Base-by-base conservation (phyloP, 1,140 invertebrate species). In the Anastrepha ludens region DNA sequence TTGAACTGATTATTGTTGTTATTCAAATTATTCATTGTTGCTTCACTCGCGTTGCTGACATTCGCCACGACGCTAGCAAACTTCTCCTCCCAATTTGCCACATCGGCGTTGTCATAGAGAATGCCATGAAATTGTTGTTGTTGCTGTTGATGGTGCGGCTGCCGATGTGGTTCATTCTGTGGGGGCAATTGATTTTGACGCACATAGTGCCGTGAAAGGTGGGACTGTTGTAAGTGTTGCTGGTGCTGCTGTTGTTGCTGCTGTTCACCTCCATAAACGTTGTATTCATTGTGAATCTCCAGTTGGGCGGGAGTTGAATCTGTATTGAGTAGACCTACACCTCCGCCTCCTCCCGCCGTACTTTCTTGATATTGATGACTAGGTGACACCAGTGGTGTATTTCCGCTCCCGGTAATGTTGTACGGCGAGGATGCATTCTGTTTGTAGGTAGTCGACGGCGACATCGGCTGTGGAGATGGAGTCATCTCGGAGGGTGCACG, bases 1-100 rank as follows among this genome's bases (percentile, higher is more conserved):
- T 89, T 91, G 81, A 93, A 93, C 86, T 91, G 90, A 89, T 91
- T 91, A 44, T 93, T 91, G 93, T 92, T 92, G 70, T 90, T 90
- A 78, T 91, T 88, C 88, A 91, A 90, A 88, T 91, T 91, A 87
- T 90, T 89, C 86, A 90, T 91, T 65, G 89, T 86, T 87, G 88
- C 78, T 78, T 88, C 65, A 47, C 9, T 81, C n/a, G 47, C 55
- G 17, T 81, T 50, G 74, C n/a, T 50, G 17, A 55, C 17, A 20
- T 55, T 50, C 47, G 74, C 39, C 11, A 81, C n/a, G n/a, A 81
- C 74, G 41, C 55, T 81, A 29, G 86, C 88, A 89, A 91, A 92
- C 86, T 92, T 92, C 44, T 86, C 89, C 62, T 92, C 91, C 91
- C 91, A 92, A 78, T 91, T 89, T 9, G 87, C 87, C n/a, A 88